Conservation (phyloP, 37 sponge, comb jelly and placozoan genomes). For the Hormiphora californensis region DNA sequence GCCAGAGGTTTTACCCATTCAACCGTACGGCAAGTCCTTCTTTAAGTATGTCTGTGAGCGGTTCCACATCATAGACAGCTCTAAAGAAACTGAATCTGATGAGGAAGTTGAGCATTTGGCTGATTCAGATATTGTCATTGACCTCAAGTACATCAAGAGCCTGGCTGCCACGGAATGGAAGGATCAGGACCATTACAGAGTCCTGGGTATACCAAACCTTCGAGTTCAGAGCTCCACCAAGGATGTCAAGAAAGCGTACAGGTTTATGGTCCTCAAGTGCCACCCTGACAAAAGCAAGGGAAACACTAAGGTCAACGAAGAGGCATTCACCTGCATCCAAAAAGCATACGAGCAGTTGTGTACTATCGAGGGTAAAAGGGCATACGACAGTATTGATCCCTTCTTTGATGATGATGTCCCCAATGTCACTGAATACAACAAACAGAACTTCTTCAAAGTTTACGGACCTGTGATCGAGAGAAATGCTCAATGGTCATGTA, state of each 20-base stretch:
- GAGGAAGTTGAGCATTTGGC: slow-evolving; percentile 15
- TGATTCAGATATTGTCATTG: slow-evolving; percentile 33
- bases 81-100: background rate
- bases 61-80: background rate
- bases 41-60: slow-evolving; percentile 18
- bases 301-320: slow-evolving; percentile 58
- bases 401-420: slow-evolving; percentile 76
- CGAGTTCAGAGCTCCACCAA: slow-evolving; percentile 69
- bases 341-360: slow-evolving; percentile 71
- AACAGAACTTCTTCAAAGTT: slow-evolving; percentile 74
- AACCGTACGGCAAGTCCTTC: slow-evolving; percentile 6
- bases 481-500: slow-evolving; percentile 75
- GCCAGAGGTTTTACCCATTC: background rate
- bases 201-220: slow-evolving; percentile 74
- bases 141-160: slow-evolving; percentile 39
- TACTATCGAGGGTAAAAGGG: slow-evolving; percentile 61
- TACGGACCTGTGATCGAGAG: slow-evolving; percentile 71
- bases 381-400: slow-evolving; percentile 94
- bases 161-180: slow-evolving; percentile 53
- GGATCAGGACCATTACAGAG: slow-evolving; percentile 91
- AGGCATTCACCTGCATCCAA: slow-evolving; percentile 79
- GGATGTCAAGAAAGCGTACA: slow-evolving; percentile 87
- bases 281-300: slow-evolving; percentile 88
- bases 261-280: slow-evolving; percentile 72
- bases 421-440: slow-evolving; percentile 53